These are phyloP conservation scores for Branchipolynoe longqiensis DNA, from an alignment of 2,888 invertebrate genomes.

Conservation along the genomic window DNA sequence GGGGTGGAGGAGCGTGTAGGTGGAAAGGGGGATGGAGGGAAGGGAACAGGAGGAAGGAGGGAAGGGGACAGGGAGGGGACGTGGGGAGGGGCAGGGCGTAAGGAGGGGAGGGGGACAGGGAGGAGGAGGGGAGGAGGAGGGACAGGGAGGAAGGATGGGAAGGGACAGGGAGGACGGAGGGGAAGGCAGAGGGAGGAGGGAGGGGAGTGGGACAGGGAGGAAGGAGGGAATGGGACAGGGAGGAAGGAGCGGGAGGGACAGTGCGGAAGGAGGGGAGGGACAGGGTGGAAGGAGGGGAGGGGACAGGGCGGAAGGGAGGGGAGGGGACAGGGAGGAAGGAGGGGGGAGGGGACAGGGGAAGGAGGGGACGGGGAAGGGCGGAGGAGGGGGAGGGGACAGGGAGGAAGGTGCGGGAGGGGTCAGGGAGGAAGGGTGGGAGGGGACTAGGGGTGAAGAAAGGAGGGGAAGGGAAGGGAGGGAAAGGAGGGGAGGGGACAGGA, in stretches of 20 bases:
- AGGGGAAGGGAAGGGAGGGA: no score
- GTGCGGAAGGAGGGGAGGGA: neutral
- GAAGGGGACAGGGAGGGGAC: neutral
- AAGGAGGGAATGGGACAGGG: neutral
- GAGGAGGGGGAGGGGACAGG: neutral
- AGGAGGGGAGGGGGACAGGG: neutral
- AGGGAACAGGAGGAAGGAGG: neutral
- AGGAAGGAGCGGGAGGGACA: neutral
- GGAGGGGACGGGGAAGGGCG: neutral
- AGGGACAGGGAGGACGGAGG: neutral
- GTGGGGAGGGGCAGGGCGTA: neutral
- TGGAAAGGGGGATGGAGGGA: neutral
- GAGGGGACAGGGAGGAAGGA: no score
- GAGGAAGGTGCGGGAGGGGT: no score
- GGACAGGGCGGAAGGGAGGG: neutral
- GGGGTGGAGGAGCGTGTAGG: neutral
- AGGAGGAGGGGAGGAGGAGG: neutral
- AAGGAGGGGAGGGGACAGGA: no score
- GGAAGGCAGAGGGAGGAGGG: neutral
- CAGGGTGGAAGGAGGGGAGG: neutral
- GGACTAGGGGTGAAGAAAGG: no score
- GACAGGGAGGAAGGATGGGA: neutral
- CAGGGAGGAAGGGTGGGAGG: no score
- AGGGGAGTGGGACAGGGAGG: neutral
- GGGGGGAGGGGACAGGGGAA: no score